phyloP scores from a whole-genome alignment of 2,113 vertebrate genomes.

The Tachysurus vachellii region DNA sequence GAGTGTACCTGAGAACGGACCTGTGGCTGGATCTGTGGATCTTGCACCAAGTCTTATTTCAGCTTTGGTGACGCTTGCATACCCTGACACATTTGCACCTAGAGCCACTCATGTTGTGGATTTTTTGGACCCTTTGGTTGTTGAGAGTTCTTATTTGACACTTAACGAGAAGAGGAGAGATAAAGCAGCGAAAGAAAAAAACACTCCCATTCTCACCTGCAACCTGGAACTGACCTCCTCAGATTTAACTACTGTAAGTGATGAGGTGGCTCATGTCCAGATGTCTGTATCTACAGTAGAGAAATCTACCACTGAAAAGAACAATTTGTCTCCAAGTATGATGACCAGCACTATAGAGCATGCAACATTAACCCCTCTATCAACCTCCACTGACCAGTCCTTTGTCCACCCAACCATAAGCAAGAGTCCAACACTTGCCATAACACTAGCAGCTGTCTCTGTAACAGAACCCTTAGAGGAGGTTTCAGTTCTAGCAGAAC shows the following conservation, averaged over 20 bases:
- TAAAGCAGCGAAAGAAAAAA: slow-evolving; percentile 30
- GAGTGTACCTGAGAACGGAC: background rate
- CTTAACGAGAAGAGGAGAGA: slow-evolving; percentile 3
- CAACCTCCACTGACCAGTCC: slow-evolving; percentile 62
- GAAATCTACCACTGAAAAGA: slow-evolving; percentile 14
- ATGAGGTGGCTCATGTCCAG: slow-evolving; percentile 28
- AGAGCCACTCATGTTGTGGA: slow-evolving; percentile 68
- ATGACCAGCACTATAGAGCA: slow-evolving; percentile 32
- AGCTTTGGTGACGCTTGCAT: slow-evolving; percentile 68
- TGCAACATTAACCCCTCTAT: slow-evolving; percentile 42
- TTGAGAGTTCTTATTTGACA: slow-evolving; percentile 15
- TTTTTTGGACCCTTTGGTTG: slow-evolving; percentile 60
- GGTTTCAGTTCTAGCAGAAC: background rate
- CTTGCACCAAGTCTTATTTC: slow-evolving; percentile 87
- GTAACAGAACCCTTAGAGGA: background rate
- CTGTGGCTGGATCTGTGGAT: slow-evolving; percentile 34
- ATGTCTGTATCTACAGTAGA: slow-evolving; percentile 16
- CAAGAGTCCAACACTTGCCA: background rate
- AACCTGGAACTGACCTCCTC: slow-evolving; percentile 25
- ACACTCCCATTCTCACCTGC: slow-evolving; percentile 6
- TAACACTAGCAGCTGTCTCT: background rate
- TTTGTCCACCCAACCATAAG: background rate
- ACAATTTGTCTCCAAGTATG: background rate
- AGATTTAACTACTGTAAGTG: slow-evolving; percentile 16
- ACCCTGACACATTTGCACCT: slow-evolving; percentile 68